A percentile compares a stretch with the other conserved stretches of the same genome.
Conservation (phyloP, 2,888 invertebrate species). For the Tenthredo distinguenda region DNA sequence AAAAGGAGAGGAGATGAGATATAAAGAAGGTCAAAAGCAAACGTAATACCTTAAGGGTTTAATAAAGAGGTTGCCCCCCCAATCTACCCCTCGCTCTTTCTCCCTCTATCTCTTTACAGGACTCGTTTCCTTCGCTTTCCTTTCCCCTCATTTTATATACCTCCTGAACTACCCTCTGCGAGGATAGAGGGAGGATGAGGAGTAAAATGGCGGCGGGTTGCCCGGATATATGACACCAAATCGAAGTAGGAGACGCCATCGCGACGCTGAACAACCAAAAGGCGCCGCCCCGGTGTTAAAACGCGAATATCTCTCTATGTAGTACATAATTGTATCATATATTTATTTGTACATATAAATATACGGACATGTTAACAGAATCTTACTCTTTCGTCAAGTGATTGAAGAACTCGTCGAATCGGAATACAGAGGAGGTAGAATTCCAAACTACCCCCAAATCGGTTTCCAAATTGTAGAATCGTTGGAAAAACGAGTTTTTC, state of each 20-base stretch:
- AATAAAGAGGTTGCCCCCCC: conserved; percentile 45
- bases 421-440: too few species aligned
- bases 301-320: background rate
- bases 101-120: background rate
- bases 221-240: conserved; percentile 75
- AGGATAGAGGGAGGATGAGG: conserved; percentile 67
- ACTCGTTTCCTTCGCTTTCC: background rate
- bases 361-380: background rate
- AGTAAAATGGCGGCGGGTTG: conserved; percentile 75
- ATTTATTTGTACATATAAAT: background rate
- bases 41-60: conserved; percentile 42
- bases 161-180: conserved; percentile 53
- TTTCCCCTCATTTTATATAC: background rate
- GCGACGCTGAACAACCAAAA: conserved; percentile 71
- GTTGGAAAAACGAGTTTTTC: too few species aligned
- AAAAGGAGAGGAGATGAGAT: background rate
- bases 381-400: too few species aligned
- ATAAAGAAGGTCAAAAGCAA: conserved; percentile 39
- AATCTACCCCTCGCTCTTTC: background rate
- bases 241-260: conserved; percentile 77
- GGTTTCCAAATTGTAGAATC: too few species aligned
- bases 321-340: background rate
- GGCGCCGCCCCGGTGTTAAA: conserved; percentile 72
- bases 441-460: too few species aligned
- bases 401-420: background rate